Base-by-base conservation (phyloP, 2,888 invertebrate species). In the Imbricaverruca yamaguchii region DNA sequence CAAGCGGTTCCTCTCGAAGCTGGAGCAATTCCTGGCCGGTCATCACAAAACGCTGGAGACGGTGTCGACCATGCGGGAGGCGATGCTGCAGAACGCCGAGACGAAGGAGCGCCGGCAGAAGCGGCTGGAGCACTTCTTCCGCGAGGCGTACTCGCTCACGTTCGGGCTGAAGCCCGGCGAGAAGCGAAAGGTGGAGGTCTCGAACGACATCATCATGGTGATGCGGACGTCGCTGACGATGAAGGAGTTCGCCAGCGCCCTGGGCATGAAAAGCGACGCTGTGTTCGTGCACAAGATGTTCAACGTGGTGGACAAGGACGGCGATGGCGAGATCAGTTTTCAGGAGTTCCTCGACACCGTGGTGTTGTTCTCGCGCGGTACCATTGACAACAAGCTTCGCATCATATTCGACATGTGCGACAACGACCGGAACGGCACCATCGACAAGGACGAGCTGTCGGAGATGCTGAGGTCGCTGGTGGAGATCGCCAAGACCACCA, bases 381-480 rank as follows among this genome's bases (percentile, higher is more conserved):
- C 94, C 85, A 96, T 96, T 0, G 96, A 96, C 85, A 96, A 96
- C 86, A 97, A 97, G 86, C 89, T 97, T 63, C 90, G 96, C 10
- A 96, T 97, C 61, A 95, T 98, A 84, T 97, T 97, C 86, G 96
- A 97, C 87, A 97, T 98, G 97, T 97, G 97, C 85, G 97, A 97
- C 86, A 94, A 96, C 85, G 95, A 97, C 86, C 91, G 95, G 23
- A 96, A 96, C 85, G 96, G 97, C 0, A 94, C 95, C 0, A 97
- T 97, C 82, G 96, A 97, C 86, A 96, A 97, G 86, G 93, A 92
- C 2, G 97, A 97, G 86, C 89, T 98, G 39, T 95, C 94, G 53
- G 96, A 96, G 87, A 96, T 98, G 94, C 89, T 98, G 86, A 90
- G 96, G 39, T 96, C 96, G 0, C 88, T 97, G 57, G 96, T 97